Base-by-base conservation (phyloP, 2,888 invertebrate species). In the Gortyna flavago region DNA sequence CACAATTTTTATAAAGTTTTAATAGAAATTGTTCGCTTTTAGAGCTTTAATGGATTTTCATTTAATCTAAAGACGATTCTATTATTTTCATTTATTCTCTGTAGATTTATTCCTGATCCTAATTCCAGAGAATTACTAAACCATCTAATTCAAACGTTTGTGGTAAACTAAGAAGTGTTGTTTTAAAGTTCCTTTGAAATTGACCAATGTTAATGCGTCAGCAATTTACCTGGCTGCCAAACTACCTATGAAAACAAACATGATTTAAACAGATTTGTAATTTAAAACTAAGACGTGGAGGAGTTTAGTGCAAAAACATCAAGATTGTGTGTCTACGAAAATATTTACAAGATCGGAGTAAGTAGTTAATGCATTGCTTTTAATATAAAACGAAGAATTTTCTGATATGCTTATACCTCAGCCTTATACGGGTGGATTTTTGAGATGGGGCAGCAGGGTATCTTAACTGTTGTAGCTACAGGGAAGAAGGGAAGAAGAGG, bases 251-350 rank as follows among this genome's bases (percentile, higher is more conserved):
- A 69, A 80, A 80, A 59, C 38, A 59, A 74, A 74, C 25, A 41
- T 41, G n/a, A n/a, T n/a, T n/a, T n/a, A 51, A 68, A 74, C 48
- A 67, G 41, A 48, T 59, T 51, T 75, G 80, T 75, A 74, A 75
- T 75, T 51, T 29, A 65, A 80, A 69, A 80, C 75, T 51, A n/a
- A 65, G 32, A 51, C 51, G 61, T 16, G 44, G 29, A 16, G 29
- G 59, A 41, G 51, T 65, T 29, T 51, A 21, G 62, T 68, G 74
- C n/a, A 80, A 59, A 57, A 80, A 74, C 80, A 80, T 29, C 13
- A 29, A 59, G 74, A 51, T 80, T 18, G 41, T 68, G n/a, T 69
- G 38, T 65, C 66, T 35, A 44, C 16, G n/a, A 51, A 72, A 79
- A 72, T 65, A 41, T 68, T 80, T 74, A 51, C 44, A 32, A 7